These are phyloP conservation scores for Glaucidium brasilianum DNA, from an alignment of 2,113 vertebrate genomes.

Conservation along the genomic window DNA sequence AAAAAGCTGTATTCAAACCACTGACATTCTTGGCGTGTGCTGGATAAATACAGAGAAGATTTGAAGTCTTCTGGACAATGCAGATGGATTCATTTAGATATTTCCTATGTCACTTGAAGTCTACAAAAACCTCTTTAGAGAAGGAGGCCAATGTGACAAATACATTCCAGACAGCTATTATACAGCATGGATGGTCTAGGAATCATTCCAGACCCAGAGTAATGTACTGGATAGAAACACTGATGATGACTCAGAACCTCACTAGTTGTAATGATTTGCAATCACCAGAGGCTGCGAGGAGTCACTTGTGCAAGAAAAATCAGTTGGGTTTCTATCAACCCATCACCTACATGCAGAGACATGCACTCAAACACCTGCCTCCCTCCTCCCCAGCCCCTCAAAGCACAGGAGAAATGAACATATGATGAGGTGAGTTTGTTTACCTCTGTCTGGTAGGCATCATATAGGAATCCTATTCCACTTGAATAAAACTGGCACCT, in stretches of 20 bases:
- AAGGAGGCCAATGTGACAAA: background rate
- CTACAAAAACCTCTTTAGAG: background rate
- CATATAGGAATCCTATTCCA: slow-evolving; percentile 78
- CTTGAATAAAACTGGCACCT: slow-evolving; percentile 87
- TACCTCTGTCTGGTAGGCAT: slow-evolving; percentile 89
- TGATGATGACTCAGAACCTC: background rate
- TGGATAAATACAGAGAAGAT: background rate
- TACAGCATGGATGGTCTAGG: background rate
- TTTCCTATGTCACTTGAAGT: background rate
- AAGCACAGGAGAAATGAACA: background rate
- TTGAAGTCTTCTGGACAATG: background rate
- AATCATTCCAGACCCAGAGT: background rate
- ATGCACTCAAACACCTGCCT: background rate
- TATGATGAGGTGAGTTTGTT: background rate
- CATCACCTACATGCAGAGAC: background rate
- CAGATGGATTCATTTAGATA: background rate
- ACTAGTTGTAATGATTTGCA: background rate
- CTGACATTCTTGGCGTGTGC: background rate
- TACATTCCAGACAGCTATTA: background rate
- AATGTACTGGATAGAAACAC: background rate
- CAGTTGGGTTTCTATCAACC: background rate
- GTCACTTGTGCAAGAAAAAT: background rate
- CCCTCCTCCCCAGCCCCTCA: background rate
- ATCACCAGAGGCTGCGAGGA: background rate
- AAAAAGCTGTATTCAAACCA: background rate